Evolutionary conservation across 2,888 invertebrate species (phyloP), one percentile per base, ranked within the genome.

Genomic region (Apamea crenata): DNA sequence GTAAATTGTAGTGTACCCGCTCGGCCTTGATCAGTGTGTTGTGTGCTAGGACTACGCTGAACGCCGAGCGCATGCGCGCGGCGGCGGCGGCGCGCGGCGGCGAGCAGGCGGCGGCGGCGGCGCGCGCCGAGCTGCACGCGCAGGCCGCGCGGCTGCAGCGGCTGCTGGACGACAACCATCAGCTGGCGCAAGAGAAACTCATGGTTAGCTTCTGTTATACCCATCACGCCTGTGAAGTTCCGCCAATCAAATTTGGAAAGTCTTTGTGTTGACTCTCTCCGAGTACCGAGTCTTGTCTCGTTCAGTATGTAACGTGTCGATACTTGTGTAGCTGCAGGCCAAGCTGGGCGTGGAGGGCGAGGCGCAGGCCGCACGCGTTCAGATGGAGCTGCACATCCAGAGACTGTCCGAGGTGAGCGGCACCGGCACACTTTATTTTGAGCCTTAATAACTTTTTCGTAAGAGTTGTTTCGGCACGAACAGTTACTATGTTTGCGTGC

Each of bases 351-450:
- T 93, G 8, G 96, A 97, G 75, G 94, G 95, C 74, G 97, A 97
- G 85, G 94, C 97, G 71, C 97, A 97, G 81, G 96, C 97, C 8
- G 97, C 98, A 88, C 95, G 97, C 32, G 97, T 98, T 78, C 98
- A 98, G 90, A 94, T 98, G 94, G 98, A 98, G 89, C 95, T 97
- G 90, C 97, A 97, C 88, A 97, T 98, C 77, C 97, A 97, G 83
- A 97, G 97, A 89, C 95, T 97, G 88, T 97, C 97, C 21, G 98
- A 98, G 91, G 96, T 96, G n/a, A 73, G 81, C 0, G 1, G 3
- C n/a, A 44, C 3, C 0, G 1, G 3, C n/a, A 44, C 3, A 40
- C 68, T 69, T 50, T 40, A 68, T 50, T 50, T 40, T 61, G 4
- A 47, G 10, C 12, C 56, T 32, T 16, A 65, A 1, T n/a, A 36